Base-by-base conservation (phyloP, 2,888 invertebrate genomes). In the Pilophorus perplexus region DNA sequence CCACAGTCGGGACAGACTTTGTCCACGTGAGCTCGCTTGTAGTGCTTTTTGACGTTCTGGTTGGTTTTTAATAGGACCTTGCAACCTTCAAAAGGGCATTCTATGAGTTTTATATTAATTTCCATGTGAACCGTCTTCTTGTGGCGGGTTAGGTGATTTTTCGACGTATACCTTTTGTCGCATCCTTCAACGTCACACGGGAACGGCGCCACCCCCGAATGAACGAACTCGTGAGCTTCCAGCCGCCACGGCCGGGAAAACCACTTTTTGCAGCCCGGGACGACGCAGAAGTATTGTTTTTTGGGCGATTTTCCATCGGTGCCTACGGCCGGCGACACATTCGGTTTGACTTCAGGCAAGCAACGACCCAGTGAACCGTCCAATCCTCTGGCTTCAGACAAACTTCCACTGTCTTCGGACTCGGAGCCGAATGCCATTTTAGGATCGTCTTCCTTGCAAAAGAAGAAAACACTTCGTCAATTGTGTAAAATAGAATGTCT, bases 221-320 rank as follows among this genome's bases (percentile, higher is more conserved):
- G 68, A 3, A 66, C 60, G 23, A 50, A 60, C 23, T 46, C 40
- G 48, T 68, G 68, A 12, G 68, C 68, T 28, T 65, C 59, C 5
- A 68, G 68, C 16, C 65, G 46, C 68, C 68, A 68, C n/a, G 59
- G 65, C n/a, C 68, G 46, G 23, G 68, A 66, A 37, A 68, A 68
- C 20, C 37, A 28, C 6, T 65, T 52, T 5, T 28, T 52, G 25
- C 68, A 68, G n/a, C 68, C 68, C 12, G 3, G 20, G 14, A 60
- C 18, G n/a, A 46, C 28, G 37, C 68, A 68, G 5, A n/a, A n/a
- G 52, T 66, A 54, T 18, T n/a, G 33, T 42, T 68, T 68, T 20
- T 25, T 48, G 5, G 3, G 6, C 8, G 12, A 18, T 14, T 14
- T 22, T 48, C 5, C 18, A 48, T 25, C 59, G 2, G 10, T 52